phyloP scores from a whole-genome alignment of 2,888 invertebrate species.

The Apodemia duryi region DNA sequence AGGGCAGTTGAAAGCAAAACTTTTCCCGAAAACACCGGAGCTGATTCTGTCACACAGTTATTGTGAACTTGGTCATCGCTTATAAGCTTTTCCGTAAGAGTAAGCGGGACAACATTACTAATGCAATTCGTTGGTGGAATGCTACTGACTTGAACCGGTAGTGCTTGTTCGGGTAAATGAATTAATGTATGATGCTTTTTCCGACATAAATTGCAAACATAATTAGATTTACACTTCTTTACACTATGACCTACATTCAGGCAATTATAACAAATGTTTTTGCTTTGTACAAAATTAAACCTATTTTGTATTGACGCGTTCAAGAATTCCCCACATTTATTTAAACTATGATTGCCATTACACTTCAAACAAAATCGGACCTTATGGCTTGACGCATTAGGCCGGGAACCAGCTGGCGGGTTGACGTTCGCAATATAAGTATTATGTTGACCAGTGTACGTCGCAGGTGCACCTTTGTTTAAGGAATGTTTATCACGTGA shows the following conservation, averaged over 20 bases:
- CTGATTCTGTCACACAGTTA: background rate
- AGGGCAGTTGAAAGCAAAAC: background rate
- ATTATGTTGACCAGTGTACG: no score
- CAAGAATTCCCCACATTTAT: background rate
- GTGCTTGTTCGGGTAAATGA: background rate
- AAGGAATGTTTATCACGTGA: no score
- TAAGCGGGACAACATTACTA: background rate
- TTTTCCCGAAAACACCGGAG: background rate
- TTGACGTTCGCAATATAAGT: no score
- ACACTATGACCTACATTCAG: constrained; percentile 11
- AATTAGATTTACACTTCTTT: constrained; percentile 3
- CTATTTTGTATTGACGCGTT: background rate
- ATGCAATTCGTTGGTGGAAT: no score
- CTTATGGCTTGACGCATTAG: background rate
- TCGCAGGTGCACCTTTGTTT: no score
- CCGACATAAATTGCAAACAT: background rate
- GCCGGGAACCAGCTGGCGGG: background rate
- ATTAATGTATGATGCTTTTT: constrained; percentile 10
- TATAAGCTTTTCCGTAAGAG: background rate
- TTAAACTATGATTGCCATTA: background rate
- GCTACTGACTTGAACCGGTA: background rate
- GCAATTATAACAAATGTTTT: constrained; percentile 14
- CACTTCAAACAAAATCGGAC: background rate
- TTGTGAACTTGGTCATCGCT: background rate
- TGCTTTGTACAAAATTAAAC: background rate